phyloP scores from a whole-genome alignment of 2,113 vertebrate genomes.

The Cyprinodon brontotheroides region DNA sequence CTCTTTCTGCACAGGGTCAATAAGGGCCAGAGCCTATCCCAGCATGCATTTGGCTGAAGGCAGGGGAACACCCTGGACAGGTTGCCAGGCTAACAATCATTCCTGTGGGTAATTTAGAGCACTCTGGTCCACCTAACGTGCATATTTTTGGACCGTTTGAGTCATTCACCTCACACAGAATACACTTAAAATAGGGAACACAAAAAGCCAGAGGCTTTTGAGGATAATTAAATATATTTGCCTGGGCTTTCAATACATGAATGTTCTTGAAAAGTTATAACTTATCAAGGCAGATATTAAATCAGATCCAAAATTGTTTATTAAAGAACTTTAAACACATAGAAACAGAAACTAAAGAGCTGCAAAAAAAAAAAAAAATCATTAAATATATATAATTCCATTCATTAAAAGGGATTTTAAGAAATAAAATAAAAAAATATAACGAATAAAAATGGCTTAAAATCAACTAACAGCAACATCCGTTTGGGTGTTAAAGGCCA shows the following conservation, averaged over 20 bases:
- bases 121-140: slow-evolving; percentile 17
- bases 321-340: too few relatives aligned
- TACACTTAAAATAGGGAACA: slow-evolving; percentile 6
- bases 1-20: slow-evolving; percentile 35
- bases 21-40: slow-evolving; percentile 44
- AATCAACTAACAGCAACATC: too few relatives aligned
- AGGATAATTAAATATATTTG: background rate
- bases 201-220: background rate
- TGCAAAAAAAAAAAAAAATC: too few relatives aligned
- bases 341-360: too few relatives aligned
- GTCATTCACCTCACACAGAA: background rate
- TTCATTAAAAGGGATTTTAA: too few relatives aligned
- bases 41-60: slow-evolving; percentile 68
- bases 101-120: slow-evolving; percentile 29
- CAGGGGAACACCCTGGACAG: slow-evolving; percentile 61
- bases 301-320: too few relatives aligned
- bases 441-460: too few relatives aligned
- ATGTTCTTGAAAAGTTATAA: background rate
- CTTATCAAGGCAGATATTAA: background rate
- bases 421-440: too few relatives aligned
- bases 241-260: background rate
- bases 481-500: too few relatives aligned
- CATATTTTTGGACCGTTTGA: slow-evolving; percentile 11
- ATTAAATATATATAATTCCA: too few relatives aligned
- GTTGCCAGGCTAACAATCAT: slow-evolving; percentile 39